phyloP scores from a whole-genome alignment of 2,888 invertebrate species.

The Keiferia lycopersicella region DNA sequence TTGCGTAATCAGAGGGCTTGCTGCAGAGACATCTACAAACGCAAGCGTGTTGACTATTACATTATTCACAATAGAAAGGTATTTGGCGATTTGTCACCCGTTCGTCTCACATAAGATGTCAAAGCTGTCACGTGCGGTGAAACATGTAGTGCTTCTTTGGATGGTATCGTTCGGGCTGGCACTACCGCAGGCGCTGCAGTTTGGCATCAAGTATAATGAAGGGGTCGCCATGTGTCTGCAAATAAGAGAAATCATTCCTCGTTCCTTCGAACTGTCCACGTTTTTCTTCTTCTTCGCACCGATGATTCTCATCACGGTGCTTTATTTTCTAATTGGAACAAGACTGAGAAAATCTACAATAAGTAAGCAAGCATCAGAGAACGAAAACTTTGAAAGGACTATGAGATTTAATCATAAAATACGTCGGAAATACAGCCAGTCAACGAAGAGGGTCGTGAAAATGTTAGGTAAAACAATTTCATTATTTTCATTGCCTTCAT shows the following conservation, averaged over 20 bases:
- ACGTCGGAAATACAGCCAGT: conserved; percentile 74
- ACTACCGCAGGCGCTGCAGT: conserved; percentile 83
- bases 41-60: conserved; percentile 90
- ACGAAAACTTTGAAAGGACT: conserved; percentile 47
- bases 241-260: conserved; percentile 76
- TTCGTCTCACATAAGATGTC: conserved; percentile 91
- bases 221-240: conserved; percentile 75
- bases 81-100: conserved; percentile 83
- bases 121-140: conserved; percentile 90
- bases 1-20: conserved; percentile 88
- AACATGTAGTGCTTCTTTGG: conserved; percentile 92
- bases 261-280: conserved; percentile 86
- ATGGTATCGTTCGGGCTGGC: conserved; percentile 87
- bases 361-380: conserved; percentile 53
- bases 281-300: conserved; percentile 88
- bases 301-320: conserved; percentile 87
- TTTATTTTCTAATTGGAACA: conserved; percentile 85
- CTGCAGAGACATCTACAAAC: conserved; percentile 90
- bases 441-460: conserved; percentile 86
- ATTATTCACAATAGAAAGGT: conserved; percentile 90
- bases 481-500: too few species aligned
- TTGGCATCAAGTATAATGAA: conserved; percentile 64
- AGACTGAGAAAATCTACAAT: conserved; percentile 77
- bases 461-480: conserved; percentile 84
- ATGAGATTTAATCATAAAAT: conserved; percentile 49